Evolutionary conservation across 2,797 vertebrate species (phyloP).

Genomic region (Eulemur albifrons): DNA sequence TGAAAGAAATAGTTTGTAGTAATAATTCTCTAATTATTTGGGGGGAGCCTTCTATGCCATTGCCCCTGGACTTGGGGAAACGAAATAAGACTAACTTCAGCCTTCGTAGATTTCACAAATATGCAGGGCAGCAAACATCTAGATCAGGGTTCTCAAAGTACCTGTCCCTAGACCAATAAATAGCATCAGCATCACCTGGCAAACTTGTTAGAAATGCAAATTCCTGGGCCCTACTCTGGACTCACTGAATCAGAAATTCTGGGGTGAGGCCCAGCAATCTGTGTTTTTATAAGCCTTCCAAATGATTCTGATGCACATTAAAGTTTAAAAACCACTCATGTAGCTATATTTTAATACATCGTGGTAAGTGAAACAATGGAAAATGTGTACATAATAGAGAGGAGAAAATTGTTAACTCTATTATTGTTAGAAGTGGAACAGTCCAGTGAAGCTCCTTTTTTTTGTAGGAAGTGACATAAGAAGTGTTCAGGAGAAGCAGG

Average conservation of each 20-base stretch:
- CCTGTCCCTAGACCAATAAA: background rate
- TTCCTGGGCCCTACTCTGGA: background rate
- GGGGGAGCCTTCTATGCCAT: background rate
- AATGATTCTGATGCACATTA: background rate
- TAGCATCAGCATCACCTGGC: background rate
- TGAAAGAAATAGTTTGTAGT: slow-evolving; percentile 13
- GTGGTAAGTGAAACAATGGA: background rate
- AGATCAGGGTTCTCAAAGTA: background rate
- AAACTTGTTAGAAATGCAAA: background rate
- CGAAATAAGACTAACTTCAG: background rate
- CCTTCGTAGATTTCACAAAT: background rate
- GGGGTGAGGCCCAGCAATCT: background rate
- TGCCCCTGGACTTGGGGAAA: background rate
- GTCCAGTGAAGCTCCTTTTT: background rate
- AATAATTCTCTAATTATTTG: background rate
- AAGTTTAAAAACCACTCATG: background rate
- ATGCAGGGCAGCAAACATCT: background rate
- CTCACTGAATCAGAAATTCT: background rate
- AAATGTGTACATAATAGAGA: background rate
- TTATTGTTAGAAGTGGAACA: background rate
- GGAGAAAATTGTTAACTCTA: background rate
- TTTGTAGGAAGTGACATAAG: background rate
- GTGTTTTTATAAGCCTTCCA: background rate
- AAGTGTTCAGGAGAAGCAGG: background rate
- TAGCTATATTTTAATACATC: background rate